These are phyloP conservation scores for Tetramorium parvispinum DNA, from an alignment of 1,140 invertebrate genomes.

Conservation along the genomic window DNA sequence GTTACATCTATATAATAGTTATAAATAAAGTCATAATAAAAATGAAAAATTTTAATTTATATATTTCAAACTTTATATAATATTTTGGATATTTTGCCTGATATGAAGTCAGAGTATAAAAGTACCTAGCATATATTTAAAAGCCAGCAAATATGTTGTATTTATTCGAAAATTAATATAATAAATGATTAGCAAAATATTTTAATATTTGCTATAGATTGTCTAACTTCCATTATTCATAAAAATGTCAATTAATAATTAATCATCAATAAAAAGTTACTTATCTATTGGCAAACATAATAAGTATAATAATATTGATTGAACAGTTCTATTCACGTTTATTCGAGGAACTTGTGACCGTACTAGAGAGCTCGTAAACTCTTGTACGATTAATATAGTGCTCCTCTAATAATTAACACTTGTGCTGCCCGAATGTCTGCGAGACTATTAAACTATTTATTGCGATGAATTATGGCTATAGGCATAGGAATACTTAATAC, in stretches of 20 bases:
- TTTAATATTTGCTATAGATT: too few relatives aligned
- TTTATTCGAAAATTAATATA: too few relatives aligned
- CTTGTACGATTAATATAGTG: background rate
- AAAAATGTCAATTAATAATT: background rate
- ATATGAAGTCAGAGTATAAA: too few relatives aligned
- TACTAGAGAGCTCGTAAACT: background rate
- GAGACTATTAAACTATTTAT: constrained; percentile 12
- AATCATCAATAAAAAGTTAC: background rate
- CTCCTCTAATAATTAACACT: constrained; percentile 3
- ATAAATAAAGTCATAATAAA: too few relatives aligned
- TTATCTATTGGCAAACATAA: background rate
- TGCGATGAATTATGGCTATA: background rate
- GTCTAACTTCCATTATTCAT: too few relatives aligned
- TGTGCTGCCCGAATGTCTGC: background rate
- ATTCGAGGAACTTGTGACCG: background rate
- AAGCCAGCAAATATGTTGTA: too few relatives aligned
- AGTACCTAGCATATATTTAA: too few relatives aligned
- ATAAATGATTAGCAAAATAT: too few relatives aligned
- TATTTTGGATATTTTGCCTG: too few relatives aligned
- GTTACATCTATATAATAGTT: too few relatives aligned
- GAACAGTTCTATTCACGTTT: background rate
- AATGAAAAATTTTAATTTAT: too few relatives aligned
- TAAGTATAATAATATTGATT: background rate
- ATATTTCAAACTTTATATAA: too few relatives aligned
- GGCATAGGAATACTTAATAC: constrained; percentile 65